Base-by-base conservation (phyloP, 2,888 invertebrate species). In the Bombylius major region DNA sequence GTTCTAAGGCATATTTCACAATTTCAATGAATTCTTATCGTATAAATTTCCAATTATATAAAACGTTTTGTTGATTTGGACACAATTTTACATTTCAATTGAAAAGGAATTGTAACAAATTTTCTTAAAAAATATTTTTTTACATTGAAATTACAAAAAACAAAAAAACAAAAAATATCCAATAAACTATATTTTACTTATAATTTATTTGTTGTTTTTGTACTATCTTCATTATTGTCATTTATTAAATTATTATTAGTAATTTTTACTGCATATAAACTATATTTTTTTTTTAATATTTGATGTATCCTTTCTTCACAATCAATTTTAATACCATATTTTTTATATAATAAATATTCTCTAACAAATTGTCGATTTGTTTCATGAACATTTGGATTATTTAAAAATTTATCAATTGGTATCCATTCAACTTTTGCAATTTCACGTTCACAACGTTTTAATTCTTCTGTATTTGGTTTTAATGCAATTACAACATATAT, bases 371-470 rank as follows among this genome's bases (percentile, higher is more conserved):
- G 77, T 52, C 82, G 78, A 71, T 89, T 89, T 57, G 84, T 82
- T 51, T 84, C 80, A 64, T 84, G 83, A 4, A 89, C 85, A 65
- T 86, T 73, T 1, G 87, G 83, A 77, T 88, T 82, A 51, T 76
- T 72, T 52, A 87, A 66, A 68, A 81, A 90, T 64, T 88, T 86
- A 7, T 82, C 76, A 57, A 89, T 75, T 64, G 83, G 81, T 87
- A 93, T 90, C 94, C 94, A 95, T 64, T 79, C 73, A 60, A 86
- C 85, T 46, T 82, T 83, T 12, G 79, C 79, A 34, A 95, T 87
- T 78, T 95, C 95, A 57, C 81, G 76, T 8, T 83, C 80, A 63
- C 88, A 88, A 67, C 82, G 84, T 34, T 69, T 75, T 47, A 92
- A 84, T 4, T 79, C 77, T 4, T 75, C 71, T 23, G 81, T 79